Percentiles rank a stretch among this genome's conserved stretches.
Conservation (phyloP, 2,888 invertebrate genomes). For the Uropetala carovei region DNA sequence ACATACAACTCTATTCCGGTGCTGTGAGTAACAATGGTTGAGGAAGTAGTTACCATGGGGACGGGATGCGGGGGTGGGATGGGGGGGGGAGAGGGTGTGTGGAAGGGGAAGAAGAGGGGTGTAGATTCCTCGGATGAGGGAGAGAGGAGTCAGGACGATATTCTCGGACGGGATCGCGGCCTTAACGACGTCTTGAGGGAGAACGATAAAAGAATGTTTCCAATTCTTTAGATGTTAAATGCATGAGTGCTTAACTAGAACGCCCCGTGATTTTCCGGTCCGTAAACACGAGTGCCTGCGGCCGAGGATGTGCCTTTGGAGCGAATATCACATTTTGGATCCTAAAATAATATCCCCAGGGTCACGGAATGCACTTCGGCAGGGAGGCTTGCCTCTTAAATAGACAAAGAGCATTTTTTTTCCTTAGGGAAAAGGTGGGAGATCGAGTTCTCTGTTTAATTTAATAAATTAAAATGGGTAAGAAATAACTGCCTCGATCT, state of each 20-base stretch:
- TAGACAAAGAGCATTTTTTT: too few relatives aligned
- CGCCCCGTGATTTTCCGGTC: slow-evolving; percentile 52
- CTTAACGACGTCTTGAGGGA: slow-evolving; percentile 51
- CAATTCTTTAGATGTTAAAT: slow-evolving; percentile 33
- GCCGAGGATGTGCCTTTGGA: slow-evolving; percentile 8
- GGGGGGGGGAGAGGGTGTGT: background rate
- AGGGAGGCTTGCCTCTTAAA: too few relatives aligned
- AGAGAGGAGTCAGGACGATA: background rate
- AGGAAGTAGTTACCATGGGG: slow-evolving; percentile 59
- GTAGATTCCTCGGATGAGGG: background rate
- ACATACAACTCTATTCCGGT: slow-evolving; percentile 40
- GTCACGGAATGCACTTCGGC: background rate
- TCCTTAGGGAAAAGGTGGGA: too few relatives aligned
- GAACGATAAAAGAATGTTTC: slow-evolving; percentile 1
- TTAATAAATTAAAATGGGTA: too few relatives aligned
- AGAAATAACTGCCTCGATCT: too few relatives aligned
- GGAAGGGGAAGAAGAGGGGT: background rate
- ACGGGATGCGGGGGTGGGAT: background rate
- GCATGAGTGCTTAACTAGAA: slow-evolving; percentile 53
- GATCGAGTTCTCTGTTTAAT: too few relatives aligned
- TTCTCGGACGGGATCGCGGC: background rate
- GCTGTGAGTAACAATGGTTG: slow-evolving; percentile 48
- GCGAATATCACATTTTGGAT: background rate
- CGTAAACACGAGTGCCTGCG: slow-evolving; percentile 49
- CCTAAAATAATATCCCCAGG: slow-evolving; percentile 7